Percentiles rank a stretch among this genome's conserved stretches.
phyloP scores from a whole-genome alignment of 2,113 vertebrate genomes.

The Xyliphius kryptos region DNA sequence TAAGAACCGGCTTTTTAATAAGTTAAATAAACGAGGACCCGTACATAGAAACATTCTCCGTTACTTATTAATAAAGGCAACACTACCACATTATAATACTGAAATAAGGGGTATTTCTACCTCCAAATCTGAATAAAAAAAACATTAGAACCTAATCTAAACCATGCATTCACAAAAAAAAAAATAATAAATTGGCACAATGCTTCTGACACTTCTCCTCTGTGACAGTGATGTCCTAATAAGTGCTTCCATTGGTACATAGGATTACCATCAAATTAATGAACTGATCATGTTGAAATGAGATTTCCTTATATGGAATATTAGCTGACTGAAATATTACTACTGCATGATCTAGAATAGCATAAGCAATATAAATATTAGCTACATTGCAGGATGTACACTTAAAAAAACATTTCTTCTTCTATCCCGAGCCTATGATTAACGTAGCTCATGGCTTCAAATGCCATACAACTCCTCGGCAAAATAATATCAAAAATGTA shows the following conservation, averaged over 20 bases:
- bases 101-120: conserved; percentile 1
- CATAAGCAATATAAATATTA: conserved; percentile 13
- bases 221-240: neutral
- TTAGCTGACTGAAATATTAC: conserved; percentile 13
- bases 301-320: too few species aligned
- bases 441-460: conserved; percentile 16
- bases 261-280: neutral
- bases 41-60: conserved; percentile 63
- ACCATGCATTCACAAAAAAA: neutral
- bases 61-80: conserved; percentile 47
- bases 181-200: conserved; percentile 28
- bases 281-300: too few species aligned
- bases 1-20: conserved; percentile 53
- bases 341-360: conserved; percentile 20
- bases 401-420: too few species aligned
- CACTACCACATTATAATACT: conserved; percentile 12
- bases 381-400: neutral
- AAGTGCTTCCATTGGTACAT: neutral
- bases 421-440: neutral
- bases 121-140: conserved; percentile 19
- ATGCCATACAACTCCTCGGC: conserved; percentile 21
- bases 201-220: conserved; percentile 15
- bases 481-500: conserved; percentile 15
- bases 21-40: conserved; percentile 59
- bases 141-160: conserved; percentile 17